These are phyloP conservation scores for Pseudorhombus dupliciocellatus DNA, from an alignment of 2,113 vertebrate species.

Conservation along the genomic window DNA sequence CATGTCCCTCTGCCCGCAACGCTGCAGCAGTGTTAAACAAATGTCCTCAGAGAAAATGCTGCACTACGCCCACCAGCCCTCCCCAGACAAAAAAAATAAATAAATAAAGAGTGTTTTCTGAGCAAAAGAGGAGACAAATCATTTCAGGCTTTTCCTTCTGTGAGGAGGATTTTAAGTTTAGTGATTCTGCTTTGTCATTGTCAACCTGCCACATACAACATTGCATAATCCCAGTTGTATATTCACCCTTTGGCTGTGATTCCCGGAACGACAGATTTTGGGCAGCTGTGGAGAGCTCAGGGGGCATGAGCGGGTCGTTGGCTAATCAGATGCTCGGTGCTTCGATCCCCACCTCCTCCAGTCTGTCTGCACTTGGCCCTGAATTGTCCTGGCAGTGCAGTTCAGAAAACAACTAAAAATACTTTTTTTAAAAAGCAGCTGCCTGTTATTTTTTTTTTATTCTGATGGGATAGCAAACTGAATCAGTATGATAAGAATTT, in stretches of 20 bases:
- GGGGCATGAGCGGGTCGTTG: no score
- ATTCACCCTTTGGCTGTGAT: not conserved
- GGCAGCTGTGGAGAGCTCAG: no score
- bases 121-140: not conserved
- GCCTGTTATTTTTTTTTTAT: not conserved
- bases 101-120: slow-evolving; percentile 3
- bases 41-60: slow-evolving; percentile 28
- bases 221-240: slow-evolving; percentile 28
- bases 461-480: slow-evolving; percentile 5
- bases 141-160: not conserved
- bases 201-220: not conserved
- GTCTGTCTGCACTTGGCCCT: no score
- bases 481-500: slow-evolving; percentile 20
- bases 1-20: slow-evolving; percentile 15
- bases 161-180: not conserved
- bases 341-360: no score
- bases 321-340: no score
- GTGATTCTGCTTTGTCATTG: slow-evolving; percentile 1
- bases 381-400: no score
- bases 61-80: not conserved
- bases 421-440: slow-evolving; percentile 12
- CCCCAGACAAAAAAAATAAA: not conserved
- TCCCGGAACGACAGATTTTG: slow-evolving; percentile 11
- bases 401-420: not conserved
- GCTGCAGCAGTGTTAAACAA: slow-evolving; percentile 30